Conservation (phyloP, 2,888 invertebrate genomes). For the Brachyopa scutellaris region DNA sequence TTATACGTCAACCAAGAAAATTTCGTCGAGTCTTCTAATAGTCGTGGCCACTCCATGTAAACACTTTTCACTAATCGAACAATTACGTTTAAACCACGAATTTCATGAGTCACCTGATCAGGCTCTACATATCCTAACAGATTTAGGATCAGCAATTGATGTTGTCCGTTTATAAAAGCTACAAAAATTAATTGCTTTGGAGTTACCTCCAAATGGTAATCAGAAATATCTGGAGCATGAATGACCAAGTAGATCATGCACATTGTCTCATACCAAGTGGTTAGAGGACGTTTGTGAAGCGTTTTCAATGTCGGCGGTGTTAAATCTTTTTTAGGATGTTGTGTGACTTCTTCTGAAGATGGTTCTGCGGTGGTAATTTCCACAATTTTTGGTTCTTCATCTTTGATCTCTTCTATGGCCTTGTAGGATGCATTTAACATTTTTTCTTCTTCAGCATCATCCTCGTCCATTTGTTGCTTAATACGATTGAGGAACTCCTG, state of each 20-base stretch:
- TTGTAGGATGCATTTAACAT: not conserved
- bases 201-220: constrained; percentile 75
- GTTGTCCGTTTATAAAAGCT: constrained; percentile 68
- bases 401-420: not conserved
- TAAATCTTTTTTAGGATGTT: not conserved
- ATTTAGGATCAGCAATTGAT: constrained; percentile 73
- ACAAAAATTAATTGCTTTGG: constrained; percentile 67
- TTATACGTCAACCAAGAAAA: constrained; percentile 75
- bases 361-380: constrained; percentile 28
- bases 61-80: constrained; percentile 76
- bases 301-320: constrained; percentile 69
- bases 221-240: constrained; percentile 75
- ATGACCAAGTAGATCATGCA: constrained; percentile 75
- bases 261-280: constrained; percentile 77
- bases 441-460: constrained; percentile 25
- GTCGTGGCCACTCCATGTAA: constrained; percentile 75
- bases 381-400: constrained; percentile 41
- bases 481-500: constrained; percentile 36
- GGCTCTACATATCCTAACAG: constrained; percentile 74
- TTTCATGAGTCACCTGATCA: constrained; percentile 74
- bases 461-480: constrained; percentile 37
- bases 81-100: constrained; percentile 76
- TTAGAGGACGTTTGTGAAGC: constrained; percentile 74
- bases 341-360: not conserved
- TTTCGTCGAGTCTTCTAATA: constrained; percentile 73